Evolutionary conservation across 2,888 invertebrate genomes (phyloP).

Genomic region (Teleiodes luculella): DNA sequence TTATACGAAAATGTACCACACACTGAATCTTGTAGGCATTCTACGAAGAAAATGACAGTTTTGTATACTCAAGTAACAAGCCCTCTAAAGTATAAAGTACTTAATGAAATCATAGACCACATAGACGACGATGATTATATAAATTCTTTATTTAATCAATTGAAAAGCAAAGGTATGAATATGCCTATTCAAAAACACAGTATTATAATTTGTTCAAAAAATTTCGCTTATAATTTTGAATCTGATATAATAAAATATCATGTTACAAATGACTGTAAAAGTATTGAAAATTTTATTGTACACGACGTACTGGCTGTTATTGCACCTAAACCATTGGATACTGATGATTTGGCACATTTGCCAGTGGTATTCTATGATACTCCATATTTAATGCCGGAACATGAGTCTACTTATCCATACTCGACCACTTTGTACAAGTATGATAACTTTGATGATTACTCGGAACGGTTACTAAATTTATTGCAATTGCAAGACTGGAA

Average conservation of each 20-base stretch:
- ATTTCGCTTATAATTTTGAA: not conserved
- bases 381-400: conserved; percentile 15
- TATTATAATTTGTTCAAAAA: not conserved
- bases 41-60: not conserved
- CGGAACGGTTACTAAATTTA: conserved; percentile 24
- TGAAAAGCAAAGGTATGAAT: not conserved
- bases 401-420: conserved; percentile 17
- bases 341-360: not conserved
- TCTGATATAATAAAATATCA: not conserved
- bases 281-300: conserved; percentile 1
- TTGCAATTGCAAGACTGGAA: conserved; percentile 29
- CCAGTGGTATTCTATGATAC: conserved; percentile 28
- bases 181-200: not conserved
- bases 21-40: not conserved
- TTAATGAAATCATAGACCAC: not conserved
- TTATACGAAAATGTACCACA: no score
- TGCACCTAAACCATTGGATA: conserved; percentile 6
- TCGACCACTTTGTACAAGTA: conserved; percentile 9
- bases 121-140: not conserved
- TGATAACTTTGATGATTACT: conserved; percentile 5
- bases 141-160: not conserved
- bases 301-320: conserved; percentile 2
- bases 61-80: not conserved
- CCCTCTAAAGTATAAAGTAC: not conserved
- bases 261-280: not conserved